These are phyloP conservation scores for Peromyscus eremicus DNA, from an alignment of 2,797 vertebrate species.

Conservation along the genomic window DNA sequence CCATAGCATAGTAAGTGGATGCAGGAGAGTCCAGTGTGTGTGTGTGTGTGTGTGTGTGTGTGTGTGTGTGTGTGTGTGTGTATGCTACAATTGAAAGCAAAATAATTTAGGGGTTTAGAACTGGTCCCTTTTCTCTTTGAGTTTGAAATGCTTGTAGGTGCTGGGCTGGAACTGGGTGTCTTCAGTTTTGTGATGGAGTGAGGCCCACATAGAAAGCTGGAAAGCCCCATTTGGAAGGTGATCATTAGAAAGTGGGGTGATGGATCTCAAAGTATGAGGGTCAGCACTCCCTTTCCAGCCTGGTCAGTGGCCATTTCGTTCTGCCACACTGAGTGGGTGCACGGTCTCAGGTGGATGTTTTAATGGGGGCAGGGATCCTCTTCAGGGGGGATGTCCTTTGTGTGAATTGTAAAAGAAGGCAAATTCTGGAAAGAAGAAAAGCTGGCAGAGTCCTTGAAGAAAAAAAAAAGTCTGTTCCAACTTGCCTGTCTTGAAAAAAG, in stretches of 20 bases:
- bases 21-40: background rate
- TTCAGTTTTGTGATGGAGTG: background rate
- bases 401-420: constrained; percentile 58
- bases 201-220: constrained; percentile 15
- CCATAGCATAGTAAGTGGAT: background rate
- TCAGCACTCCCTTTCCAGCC: background rate
- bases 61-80: background rate
- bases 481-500: constrained; percentile 45
- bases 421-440: constrained; percentile 75
- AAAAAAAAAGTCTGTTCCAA: constrained; percentile 57
- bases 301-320: background rate
- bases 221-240: background rate
- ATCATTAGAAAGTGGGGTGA: constrained; percentile 49
- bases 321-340: background rate
- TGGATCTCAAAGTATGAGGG: background rate
- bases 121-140: background rate
- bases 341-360: constrained; percentile 14
- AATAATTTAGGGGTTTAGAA: background rate
- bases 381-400: background rate
- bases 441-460: constrained; percentile 25
- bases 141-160: background rate
- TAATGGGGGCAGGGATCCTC: background rate
- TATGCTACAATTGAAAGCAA: background rate
- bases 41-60: background rate
- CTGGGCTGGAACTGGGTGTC: background rate